These are phyloP conservation scores for Mamestra brassicae DNA, from an alignment of 2,888 invertebrate species.

Conservation along the genomic window DNA sequence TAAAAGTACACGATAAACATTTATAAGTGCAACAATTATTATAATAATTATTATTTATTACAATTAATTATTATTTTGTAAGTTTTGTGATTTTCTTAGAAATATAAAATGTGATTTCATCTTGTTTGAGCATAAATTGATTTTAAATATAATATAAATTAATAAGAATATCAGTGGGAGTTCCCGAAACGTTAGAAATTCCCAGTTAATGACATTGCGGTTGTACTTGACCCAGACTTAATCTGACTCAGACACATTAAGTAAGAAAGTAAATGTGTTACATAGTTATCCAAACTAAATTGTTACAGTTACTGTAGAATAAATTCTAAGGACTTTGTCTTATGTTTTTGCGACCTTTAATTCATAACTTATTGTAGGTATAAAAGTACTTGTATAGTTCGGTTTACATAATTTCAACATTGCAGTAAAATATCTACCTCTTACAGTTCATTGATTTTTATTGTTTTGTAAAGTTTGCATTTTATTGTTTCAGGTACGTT, in stretches of 20 bases:
- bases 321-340: no score
- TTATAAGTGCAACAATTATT: no score
- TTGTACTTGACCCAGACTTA: conserved; percentile 6
- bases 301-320: no score
- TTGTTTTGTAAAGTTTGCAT: conserved; percentile 6
- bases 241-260: not conserved
- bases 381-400: not conserved
- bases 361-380: no score
- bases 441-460: not conserved
- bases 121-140: no score
- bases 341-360: no score
- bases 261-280: not conserved
- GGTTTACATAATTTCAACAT: not conserved
- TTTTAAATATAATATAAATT: not conserved
- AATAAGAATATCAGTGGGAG: not conserved
- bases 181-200: conserved; percentile 21
- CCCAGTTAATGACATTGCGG: conserved; percentile 6
- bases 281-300: no score
- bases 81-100: not conserved
- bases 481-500: conserved; percentile 53
- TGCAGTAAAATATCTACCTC: not conserved
- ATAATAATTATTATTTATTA: not conserved
- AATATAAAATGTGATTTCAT: not conserved
- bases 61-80: not conserved
- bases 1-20: no score